Conservation (phyloP, 1,140 invertebrate species). For the Cherax quadricarinatus region DNA sequence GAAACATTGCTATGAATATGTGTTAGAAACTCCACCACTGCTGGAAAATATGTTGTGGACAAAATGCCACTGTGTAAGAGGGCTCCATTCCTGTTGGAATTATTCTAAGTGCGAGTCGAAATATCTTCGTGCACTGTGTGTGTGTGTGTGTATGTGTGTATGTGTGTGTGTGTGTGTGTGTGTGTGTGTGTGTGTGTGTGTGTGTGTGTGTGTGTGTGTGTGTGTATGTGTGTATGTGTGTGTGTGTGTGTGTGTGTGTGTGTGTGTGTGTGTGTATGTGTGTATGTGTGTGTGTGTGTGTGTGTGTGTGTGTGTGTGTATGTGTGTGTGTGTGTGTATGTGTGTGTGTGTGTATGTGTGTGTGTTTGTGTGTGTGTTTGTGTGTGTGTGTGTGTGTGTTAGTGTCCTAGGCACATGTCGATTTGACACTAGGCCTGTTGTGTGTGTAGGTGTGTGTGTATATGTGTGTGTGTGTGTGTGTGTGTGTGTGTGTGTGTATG, state of each 20-base stretch:
- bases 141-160: too few relatives aligned
- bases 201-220: neutral
- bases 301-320: neutral
- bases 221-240: neutral
- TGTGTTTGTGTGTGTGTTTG: too few relatives aligned
- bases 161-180: neutral
- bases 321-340: conserved; percentile 5
- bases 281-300: neutral
- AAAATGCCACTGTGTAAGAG: too few relatives aligned
- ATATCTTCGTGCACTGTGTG: neutral
- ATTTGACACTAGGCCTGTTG: too few relatives aligned
- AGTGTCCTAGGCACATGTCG: too few relatives aligned
- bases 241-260: neutral
- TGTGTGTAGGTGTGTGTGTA: too few relatives aligned
- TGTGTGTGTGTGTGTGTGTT: too few relatives aligned
- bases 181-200: conserved; percentile 1
- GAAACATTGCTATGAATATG: too few relatives aligned
- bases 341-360: conserved; percentile 14
- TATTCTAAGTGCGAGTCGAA: neutral
- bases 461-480: neutral
- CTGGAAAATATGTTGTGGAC: too few relatives aligned
- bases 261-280: neutral
- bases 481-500: too few relatives aligned
- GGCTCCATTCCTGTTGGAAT: too few relatives aligned
- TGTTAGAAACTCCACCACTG: too few relatives aligned